A percentile compares a stretch with the other conserved stretches of the same genome.
Conservation (phyloP, 2,888 invertebrate genomes). For the Mayetiola destructor region DNA sequence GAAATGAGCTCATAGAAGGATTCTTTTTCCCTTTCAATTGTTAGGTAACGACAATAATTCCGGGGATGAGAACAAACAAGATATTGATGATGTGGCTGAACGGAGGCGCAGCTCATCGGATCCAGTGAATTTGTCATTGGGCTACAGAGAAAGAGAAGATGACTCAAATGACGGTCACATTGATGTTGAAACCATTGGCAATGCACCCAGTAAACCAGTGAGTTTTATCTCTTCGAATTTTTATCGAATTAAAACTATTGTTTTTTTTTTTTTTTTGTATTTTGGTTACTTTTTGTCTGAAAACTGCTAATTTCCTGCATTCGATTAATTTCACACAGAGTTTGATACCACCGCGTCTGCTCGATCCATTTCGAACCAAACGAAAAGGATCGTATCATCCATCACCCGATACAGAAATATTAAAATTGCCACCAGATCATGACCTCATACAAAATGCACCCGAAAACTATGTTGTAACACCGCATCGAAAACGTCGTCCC, state of each 20-base stretch:
- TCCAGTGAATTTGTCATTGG: slow-evolving; percentile 64
- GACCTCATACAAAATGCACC: slow-evolving; percentile 59
- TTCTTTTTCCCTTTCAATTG: too few species aligned
- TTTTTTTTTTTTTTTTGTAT: not conserved
- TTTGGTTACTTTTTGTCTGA: not conserved
- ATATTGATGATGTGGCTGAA: slow-evolving; percentile 34
- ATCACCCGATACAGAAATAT: slow-evolving; percentile 50
- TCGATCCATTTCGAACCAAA: slow-evolving; percentile 37
- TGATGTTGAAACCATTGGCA: slow-evolving; percentile 39
- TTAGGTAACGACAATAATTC: slow-evolving; percentile 39
- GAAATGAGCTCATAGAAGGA: too few species aligned
- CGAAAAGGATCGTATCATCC: slow-evolving; percentile 50
- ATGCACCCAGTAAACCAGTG: slow-evolving; percentile 33
- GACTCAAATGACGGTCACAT: slow-evolving; percentile 42
- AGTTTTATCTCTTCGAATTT: not conserved
- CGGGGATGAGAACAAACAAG: slow-evolving; percentile 34
- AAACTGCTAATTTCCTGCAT: not conserved
- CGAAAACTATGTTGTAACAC: slow-evolving; percentile 74
- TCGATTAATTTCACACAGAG: slow-evolving; percentile 14
- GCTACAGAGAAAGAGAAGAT: slow-evolving; percentile 43
- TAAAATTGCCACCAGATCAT: slow-evolving; percentile 46
- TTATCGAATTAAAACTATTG: not conserved
- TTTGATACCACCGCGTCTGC: slow-evolving; percentile 30
- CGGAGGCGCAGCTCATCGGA: slow-evolving; percentile 61
- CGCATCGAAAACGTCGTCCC: slow-evolving; percentile 70